Percentiles rank a stretch among this genome's conserved stretches.
Evolutionary conservation across 1,140 invertebrate species (phyloP).

Genomic region (Charaxes varanes): DNA sequence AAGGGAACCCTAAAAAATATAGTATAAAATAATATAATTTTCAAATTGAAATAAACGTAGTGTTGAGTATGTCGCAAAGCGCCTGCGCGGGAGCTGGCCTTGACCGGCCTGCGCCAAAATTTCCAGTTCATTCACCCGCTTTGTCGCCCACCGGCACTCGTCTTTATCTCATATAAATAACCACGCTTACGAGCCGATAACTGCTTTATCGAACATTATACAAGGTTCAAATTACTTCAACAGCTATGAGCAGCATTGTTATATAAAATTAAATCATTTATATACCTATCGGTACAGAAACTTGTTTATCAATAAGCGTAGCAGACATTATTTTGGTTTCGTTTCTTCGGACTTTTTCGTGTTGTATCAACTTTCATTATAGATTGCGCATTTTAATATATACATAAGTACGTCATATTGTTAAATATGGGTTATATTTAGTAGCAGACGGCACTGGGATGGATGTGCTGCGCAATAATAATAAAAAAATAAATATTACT

Average conservation of each 20-base stretch:
- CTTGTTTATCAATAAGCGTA: slow-evolving; percentile 59
- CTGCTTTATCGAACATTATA: slow-evolving; percentile 10
- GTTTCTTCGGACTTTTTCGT: slow-evolving; percentile 5
- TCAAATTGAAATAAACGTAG: slow-evolving; percentile 17
- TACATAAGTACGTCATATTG: neutral
- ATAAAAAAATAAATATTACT: too few relatives aligned
- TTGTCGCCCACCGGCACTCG: slow-evolving; percentile 54
- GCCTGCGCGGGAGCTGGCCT: slow-evolving; percentile 61
- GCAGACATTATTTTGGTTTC: slow-evolving; percentile 12
- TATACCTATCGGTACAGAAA: slow-evolving; percentile 53
- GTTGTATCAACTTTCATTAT: neutral
- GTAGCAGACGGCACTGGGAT: too few relatives aligned
- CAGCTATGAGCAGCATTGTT: slow-evolving; percentile 25
- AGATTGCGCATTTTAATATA: too few relatives aligned
- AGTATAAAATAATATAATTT: slow-evolving; percentile 18
- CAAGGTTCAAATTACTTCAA: slow-evolving; percentile 24
- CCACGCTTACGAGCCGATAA: slow-evolving; percentile 16
- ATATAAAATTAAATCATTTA: slow-evolving; percentile 57
- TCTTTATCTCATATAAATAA: slow-evolving; percentile 62
- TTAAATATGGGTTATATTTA: too few relatives aligned
- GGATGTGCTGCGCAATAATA: too few relatives aligned
- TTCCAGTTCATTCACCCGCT: slow-evolving; percentile 67
- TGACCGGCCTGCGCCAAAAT: slow-evolving; percentile 73
- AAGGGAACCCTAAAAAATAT: too few relatives aligned
- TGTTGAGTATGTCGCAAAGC: slow-evolving; percentile 29